A percentile compares a stretch with the other conserved stretches of the same genome.
These are phyloP conservation scores for Myathropa florea DNA, from an alignment of 2,888 invertebrate species.

Conservation along the genomic window DNA sequence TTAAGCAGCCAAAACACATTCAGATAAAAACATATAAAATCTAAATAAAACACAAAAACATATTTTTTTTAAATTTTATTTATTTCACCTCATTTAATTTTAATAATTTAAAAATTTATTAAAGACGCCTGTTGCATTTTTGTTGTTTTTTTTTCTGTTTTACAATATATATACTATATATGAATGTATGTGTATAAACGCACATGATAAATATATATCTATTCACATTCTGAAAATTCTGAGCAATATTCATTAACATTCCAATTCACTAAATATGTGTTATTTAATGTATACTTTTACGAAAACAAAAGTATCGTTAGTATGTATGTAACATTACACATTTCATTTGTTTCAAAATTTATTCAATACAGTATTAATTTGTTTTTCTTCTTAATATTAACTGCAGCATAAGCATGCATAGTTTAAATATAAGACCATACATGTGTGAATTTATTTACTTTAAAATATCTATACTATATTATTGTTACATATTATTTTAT, in stretches of 20 bases:
- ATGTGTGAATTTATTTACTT: constrained; percentile 11
- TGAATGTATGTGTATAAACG: constrained; percentile 63
- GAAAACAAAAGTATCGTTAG: constrained; percentile 27
- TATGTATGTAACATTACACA: constrained; percentile 25
- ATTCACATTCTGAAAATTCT: constrained; percentile 63
- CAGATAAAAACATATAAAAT: background rate
- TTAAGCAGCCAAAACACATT: background rate
- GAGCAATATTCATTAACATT: constrained; percentile 63
- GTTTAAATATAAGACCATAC: constrained; percentile 33
- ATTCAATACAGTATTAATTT: background rate
- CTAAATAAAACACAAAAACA: background rate
- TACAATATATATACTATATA: constrained; percentile 57
- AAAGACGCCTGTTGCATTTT: constrained; percentile 22
- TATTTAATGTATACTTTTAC: constrained; percentile 3
- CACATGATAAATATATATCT: constrained; percentile 68
- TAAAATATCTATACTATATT: constrained; percentile 16
- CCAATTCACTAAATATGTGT: constrained; percentile 36
- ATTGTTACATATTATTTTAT: constrained; percentile 36
- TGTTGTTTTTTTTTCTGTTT: constrained; percentile 26
- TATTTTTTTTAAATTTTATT: constrained; percentile 54
- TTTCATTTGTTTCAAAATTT: background rate
- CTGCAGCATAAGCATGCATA: constrained; percentile 31
- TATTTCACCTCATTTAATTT: constrained; percentile 64
- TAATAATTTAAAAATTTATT: constrained; percentile 70
- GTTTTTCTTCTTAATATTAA: constrained; percentile 20